Evolutionary conservation across 2,113 vertebrate genomes (phyloP).

Genomic region (Anolis sagrei): DNA sequence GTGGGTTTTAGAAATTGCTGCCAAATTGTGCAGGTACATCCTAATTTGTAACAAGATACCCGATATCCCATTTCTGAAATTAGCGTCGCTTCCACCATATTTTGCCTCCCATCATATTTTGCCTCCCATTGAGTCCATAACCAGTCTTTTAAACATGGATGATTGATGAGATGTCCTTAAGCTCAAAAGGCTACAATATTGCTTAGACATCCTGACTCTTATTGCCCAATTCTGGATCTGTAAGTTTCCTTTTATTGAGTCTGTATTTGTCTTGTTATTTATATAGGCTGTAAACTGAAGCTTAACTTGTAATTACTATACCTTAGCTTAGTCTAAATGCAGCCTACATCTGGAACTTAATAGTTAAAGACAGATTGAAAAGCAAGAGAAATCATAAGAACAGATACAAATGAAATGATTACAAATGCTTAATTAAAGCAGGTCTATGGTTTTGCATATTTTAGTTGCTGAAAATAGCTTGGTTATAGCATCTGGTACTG

Average conservation of each 20-base stretch:
- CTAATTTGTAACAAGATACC: slow-evolving; percentile 30
- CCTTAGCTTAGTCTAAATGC: slow-evolving; percentile 50
- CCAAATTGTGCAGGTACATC: neutral
- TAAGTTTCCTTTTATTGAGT: slow-evolving; percentile 52
- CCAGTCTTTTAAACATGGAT: neutral
- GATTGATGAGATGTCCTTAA: slow-evolving; percentile 28
- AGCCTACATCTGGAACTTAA: slow-evolving; percentile 65
- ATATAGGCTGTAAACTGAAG: slow-evolving; percentile 70
- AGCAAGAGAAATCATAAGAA: slow-evolving; percentile 44
- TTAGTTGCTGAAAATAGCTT: slow-evolving; percentile 48
- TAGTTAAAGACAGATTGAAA: slow-evolving; percentile 63
- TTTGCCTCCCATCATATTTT: rapidly evolving
- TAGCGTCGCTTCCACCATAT: slow-evolving; percentile 26
- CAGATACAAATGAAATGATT: slow-evolving; percentile 65
- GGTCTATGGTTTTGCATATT: slow-evolving; percentile 45
- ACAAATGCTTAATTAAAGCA: slow-evolving; percentile 63
- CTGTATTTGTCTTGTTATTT: slow-evolving; percentile 69
- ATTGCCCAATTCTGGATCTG: slow-evolving; percentile 31
- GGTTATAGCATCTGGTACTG: slow-evolving; percentile 50
- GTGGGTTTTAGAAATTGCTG: slow-evolving; percentile 5
- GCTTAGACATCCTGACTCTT: slow-evolving; percentile 14
- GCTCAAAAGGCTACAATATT: slow-evolving; percentile 41
- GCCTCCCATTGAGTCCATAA: neutral
- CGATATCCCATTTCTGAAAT: slow-evolving; percentile 28
- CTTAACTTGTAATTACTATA: slow-evolving; percentile 64